These are phyloP conservation scores for Mythimna lalbum DNA, from an alignment of 2,888 invertebrate genomes.

Conservation along the genomic window DNA sequence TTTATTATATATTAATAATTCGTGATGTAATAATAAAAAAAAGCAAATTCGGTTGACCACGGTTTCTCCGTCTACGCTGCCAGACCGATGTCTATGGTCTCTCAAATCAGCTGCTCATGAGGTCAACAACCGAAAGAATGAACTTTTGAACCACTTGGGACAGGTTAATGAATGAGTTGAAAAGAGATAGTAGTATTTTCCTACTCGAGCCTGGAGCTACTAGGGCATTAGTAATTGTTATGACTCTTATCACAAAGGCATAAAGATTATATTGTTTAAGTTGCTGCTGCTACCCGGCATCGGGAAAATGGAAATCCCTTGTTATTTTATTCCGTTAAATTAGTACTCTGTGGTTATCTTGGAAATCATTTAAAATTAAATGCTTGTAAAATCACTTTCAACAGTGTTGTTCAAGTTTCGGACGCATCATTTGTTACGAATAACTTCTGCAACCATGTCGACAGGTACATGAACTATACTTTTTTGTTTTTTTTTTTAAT, in stretches of 20 bases:
- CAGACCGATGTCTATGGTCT: conserved; percentile 1
- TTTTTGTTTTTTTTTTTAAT: conserved; percentile 5
- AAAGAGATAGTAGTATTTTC: conserved; percentile 60
- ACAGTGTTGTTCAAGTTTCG: conserved; percentile 67
- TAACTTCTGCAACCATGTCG: conserved; percentile 74
- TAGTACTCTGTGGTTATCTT: conserved; percentile 33
- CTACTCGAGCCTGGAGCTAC: conserved; percentile 11
- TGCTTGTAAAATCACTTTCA: conserved; percentile 74
- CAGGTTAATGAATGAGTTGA: conserved; percentile 59
- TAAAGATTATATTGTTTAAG: conserved; percentile 47
- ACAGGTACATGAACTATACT: conserved; percentile 67
- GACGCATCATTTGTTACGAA: conserved; percentile 64
- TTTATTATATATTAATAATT: not conserved
- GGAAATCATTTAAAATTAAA: conserved; percentile 69
- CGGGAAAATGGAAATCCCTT: conserved; percentile 43
- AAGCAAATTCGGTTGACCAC: conserved; percentile 4
- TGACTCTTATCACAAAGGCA: conserved; percentile 32
- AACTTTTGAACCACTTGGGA: conserved; percentile 59
- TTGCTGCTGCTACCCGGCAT: conserved; percentile 40
- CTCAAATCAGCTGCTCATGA: conserved; percentile 67
- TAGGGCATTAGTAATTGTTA: conserved; percentile 25
- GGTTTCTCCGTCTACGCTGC: too few species aligned
- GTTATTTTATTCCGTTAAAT: conserved; percentile 45
- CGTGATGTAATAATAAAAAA: not conserved
- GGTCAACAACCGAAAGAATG: conserved; percentile 70